Percentiles rank a stretch among this genome's conserved stretches.
These are phyloP conservation scores for Aphelenchoides fujianensis DNA, from an alignment of 1,140 invertebrate species.

Conservation along the genomic window DNA sequence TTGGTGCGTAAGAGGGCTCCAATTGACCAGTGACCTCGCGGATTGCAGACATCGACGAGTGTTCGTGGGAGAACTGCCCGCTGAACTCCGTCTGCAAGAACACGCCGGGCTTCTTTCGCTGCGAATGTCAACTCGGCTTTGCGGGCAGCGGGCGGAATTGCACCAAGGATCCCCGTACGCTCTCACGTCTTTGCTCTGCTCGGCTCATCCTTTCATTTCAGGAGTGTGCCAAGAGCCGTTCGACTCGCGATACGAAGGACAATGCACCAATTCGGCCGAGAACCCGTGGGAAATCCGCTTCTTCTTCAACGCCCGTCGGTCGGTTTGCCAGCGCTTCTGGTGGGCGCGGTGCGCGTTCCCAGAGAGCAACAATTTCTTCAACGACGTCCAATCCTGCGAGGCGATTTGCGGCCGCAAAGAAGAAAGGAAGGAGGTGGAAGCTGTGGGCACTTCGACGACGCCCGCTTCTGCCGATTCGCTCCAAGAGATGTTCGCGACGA, in stretches of 20 bases:
- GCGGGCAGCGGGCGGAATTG: slow-evolving; percentile 46
- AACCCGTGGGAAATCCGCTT: slow-evolving; percentile 31
- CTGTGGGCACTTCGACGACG: not conserved
- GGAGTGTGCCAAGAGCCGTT: slow-evolving; percentile 37
- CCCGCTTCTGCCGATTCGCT: not conserved
- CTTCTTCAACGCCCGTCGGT: slow-evolving; percentile 27
- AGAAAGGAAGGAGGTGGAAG: not conserved
- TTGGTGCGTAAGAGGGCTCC: not conserved
- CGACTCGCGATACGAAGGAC: slow-evolving; percentile 41
- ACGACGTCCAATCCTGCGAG: slow-evolving; percentile 34
- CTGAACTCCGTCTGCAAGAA: slow-evolving; percentile 35
- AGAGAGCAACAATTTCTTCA: slow-evolving; percentile 45
- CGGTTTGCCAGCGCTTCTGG: slow-evolving; percentile 50
- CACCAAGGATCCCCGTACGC: slow-evolving; percentile 36
- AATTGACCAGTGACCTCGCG: not conserved
- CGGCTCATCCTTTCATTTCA: slow-evolving; percentile 19
- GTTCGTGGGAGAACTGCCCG: slow-evolving; percentile 36
- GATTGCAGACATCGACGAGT: slow-evolving; percentile 40
- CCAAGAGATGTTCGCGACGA: not conserved
- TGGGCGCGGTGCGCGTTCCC: slow-evolving; percentile 49
- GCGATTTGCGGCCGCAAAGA: slow-evolving; percentile 25
- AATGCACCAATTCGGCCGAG: slow-evolving; percentile 26
- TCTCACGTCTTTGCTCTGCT: not conserved
- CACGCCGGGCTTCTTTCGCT: slow-evolving; percentile 34
- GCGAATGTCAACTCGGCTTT: slow-evolving; percentile 42